Evolutionary conservation across 2,113 vertebrate species (phyloP).

Genomic region (Pluvialis apricaria): DNA sequence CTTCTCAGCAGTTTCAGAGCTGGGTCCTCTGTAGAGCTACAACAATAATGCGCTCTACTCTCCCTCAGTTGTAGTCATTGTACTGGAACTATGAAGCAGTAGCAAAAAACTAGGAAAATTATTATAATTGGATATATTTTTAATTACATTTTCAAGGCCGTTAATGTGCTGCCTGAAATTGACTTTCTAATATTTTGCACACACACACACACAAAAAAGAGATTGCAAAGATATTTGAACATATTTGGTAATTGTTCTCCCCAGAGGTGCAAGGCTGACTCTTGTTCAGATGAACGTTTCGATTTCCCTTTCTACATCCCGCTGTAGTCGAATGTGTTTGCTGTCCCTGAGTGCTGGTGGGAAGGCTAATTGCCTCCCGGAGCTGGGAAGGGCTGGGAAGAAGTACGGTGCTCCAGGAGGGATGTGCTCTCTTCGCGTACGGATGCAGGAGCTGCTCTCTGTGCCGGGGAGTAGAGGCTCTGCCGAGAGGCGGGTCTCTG

Average conservation of each 20-base stretch:
- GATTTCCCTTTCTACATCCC: neutral
- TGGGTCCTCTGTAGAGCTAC: neutral
- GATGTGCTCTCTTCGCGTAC: neutral
- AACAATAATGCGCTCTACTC: neutral
- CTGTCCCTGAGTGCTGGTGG: neutral
- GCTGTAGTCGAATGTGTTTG: rapidly evolving
- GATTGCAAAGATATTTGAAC: neutral
- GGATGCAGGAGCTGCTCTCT: neutral
- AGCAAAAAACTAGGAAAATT: neutral
- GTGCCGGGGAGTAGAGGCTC: neutral
- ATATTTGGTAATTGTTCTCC: neutral
- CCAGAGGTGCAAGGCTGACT: neutral
- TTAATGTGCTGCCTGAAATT: neutral
- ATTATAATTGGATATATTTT: neutral
- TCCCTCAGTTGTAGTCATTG: neutral
- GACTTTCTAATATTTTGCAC: neutral
- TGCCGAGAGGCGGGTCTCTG: neutral
- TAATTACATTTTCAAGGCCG: neutral
- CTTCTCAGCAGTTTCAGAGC: neutral
- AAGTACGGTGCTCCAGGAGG: rapidly evolving
- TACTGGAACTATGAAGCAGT: neutral
- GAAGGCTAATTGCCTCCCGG: rapidly evolving
- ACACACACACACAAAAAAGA: neutral
- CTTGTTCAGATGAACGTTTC: neutral
- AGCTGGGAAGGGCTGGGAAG: neutral